These are phyloP conservation scores for Diachrysia chrysitis DNA, from an alignment of 2,888 invertebrate genomes.

Conservation along the genomic window DNA sequence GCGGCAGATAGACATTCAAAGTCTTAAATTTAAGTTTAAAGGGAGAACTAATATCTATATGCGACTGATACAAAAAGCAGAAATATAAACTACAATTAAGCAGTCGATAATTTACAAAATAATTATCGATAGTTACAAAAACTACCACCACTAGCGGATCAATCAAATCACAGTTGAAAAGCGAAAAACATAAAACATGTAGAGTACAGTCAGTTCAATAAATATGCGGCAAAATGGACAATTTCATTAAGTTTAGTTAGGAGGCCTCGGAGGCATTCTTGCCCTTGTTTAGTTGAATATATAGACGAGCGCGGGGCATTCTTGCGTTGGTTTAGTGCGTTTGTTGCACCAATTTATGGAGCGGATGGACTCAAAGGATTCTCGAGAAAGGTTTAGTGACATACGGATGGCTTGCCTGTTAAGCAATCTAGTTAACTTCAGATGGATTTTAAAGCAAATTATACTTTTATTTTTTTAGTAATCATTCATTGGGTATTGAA, in stretches of 20 bases:
- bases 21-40: no score
- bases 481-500: background rate
- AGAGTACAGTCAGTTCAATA: conserved; percentile 40
- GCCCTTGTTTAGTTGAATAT: conserved; percentile 47
- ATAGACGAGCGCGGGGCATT: conserved; percentile 41
- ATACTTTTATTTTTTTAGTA: background rate
- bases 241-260: conserved; percentile 64
- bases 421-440: background rate
- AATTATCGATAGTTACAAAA: background rate
- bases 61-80: no score
- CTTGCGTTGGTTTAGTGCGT: conserved; percentile 64
- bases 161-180: conserved; percentile 18
- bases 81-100: no score
- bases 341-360: conserved; percentile 66
- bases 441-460: background rate
- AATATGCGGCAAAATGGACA: conserved; percentile 49
- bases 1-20: no score
- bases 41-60: no score
- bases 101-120: background rate
- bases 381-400: conserved; percentile 38
- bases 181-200: conserved; percentile 19
- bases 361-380: conserved; percentile 61
- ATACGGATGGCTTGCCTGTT: conserved; percentile 47
- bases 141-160: background rate
- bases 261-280: conserved; percentile 43